A percentile compares a stretch with the other conserved stretches of the same genome.
phyloP scores from a whole-genome alignment of 2,113 vertebrate genomes.

The Trematocara unimaculatum region DNA sequence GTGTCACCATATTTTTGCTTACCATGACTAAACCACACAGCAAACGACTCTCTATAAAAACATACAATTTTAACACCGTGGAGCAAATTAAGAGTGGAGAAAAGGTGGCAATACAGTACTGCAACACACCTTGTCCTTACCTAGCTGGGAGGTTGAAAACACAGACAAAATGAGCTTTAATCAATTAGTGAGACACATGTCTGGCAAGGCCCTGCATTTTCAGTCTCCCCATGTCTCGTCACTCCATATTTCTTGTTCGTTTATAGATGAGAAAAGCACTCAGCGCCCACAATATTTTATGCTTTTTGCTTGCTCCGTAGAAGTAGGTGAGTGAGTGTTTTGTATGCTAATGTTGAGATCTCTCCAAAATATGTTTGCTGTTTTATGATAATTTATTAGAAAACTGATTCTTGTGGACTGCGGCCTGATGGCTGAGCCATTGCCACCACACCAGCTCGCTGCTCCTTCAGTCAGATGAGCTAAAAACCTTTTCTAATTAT shows the following conservation, averaged over 20 bases:
- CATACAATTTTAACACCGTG: neutral
- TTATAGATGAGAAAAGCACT: conserved; percentile 38
- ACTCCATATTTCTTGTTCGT: conserved; percentile 32
- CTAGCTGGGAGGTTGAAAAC: conserved; percentile 4
- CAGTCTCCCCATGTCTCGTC: conserved; percentile 5
- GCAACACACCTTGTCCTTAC: conserved; percentile 12
- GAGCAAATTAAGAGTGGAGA: conserved; percentile 4
- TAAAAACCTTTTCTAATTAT: neutral
- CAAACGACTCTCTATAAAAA: neutral
- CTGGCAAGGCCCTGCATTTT: conserved; percentile 28
- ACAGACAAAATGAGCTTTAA: conserved; percentile 32
- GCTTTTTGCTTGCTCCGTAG: neutral
- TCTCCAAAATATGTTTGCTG: neutral
- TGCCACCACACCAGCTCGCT: neutral
- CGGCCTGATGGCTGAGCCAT: neutral
- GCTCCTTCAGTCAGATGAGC: neutral
- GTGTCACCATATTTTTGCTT: neutral
- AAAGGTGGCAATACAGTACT: neutral
- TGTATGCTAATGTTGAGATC: neutral
- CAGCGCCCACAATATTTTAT: conserved; percentile 47
- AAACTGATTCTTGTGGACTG: neutral
- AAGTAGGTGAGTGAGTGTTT: neutral
- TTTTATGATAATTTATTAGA: neutral
- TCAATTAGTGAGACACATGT: conserved; percentile 50
- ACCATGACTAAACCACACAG: neutral